Evolutionary conservation across 2,888 invertebrate species (phyloP).

Genomic region (Clistopyga incitator): DNA sequence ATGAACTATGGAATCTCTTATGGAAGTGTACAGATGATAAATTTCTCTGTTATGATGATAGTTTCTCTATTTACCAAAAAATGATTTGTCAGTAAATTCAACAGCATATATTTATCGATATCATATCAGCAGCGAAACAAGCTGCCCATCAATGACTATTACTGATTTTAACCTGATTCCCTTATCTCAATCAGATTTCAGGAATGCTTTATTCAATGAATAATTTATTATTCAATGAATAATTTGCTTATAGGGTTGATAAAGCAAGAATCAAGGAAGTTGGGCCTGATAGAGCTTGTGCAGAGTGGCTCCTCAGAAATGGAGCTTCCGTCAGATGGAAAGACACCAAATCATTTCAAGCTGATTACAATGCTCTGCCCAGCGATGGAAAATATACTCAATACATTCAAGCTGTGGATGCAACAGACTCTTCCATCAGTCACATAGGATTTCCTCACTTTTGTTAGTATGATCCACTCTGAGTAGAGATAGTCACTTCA

Average conservation of each 20-base stretch:
- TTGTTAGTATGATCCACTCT: constrained; percentile 83
- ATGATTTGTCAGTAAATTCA: too few relatives aligned
- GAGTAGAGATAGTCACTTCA: not conserved
- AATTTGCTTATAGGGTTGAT: constrained; percentile 86
- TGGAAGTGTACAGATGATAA: too few relatives aligned
- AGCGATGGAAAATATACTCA: constrained; percentile 81
- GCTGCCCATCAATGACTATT: not conserved
- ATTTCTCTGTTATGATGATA: too few relatives aligned
- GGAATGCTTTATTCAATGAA: not conserved
- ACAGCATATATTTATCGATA: too few relatives aligned
- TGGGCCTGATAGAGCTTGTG: constrained; percentile 96
- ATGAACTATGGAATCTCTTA: too few relatives aligned
- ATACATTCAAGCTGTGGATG: constrained; percentile 90
- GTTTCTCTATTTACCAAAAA: too few relatives aligned
- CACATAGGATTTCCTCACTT: constrained; percentile 94
- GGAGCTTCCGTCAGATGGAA: constrained; percentile 93
- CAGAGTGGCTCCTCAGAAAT: constrained; percentile 97
- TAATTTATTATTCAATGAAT: not conserved
- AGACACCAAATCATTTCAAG: constrained; percentile 85
- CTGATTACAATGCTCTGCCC: constrained; percentile 92
- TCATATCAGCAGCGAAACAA: too few relatives aligned
- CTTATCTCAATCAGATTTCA: not conserved
- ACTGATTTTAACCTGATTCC: not conserved
- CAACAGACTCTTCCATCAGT: constrained; percentile 92
- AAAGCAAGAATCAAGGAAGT: constrained; percentile 88